Evolutionary conservation across 2,113 vertebrate species (phyloP), one percentile per base, ranked within the genome.

Genomic region (Loxodonta africana): DNA sequence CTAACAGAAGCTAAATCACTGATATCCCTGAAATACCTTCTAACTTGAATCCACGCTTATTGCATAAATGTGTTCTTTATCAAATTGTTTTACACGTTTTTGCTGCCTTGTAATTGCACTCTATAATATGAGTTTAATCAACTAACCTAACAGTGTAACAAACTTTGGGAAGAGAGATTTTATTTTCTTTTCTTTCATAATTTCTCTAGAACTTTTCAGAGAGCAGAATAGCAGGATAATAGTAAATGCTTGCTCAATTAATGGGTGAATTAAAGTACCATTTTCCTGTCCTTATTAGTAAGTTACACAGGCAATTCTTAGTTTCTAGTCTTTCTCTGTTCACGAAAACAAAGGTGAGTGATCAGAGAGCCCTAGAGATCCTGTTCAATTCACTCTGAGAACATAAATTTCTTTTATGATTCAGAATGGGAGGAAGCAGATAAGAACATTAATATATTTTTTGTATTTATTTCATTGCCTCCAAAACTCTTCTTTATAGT

Each of bases 401-500:
- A 71, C 30, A 90, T 80, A 84, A 51, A 21, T 95, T 91, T 88
- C 48, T 69, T 93, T 93, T 81, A 71, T 94, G 83, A 93, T 76
- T 93, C 37, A 83, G 76, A 81, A 87, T 83, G 62, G 51, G 73
- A 89, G n/a, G 78, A 92, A 94, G 17, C 28, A 20, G 33, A 92
- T 95, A 10, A 62, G 73, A 89, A 92, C 86, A 96, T 85, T 95
- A 80, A 96, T 91, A 67, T 37, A 33, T 33, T 71, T 96, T 92
- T 96, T 57, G 21, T 88, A 69, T 84, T 93, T 77, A 78, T 82
- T 86, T 91, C 46, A 73, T 92, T 96, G 85, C 94, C 92, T 57
- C 51, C 81, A 92, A 86, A 88, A 48, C 82, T 94, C 73, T 65
- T 77, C 76, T 96, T 94, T 46, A 25, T 41, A 30, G 37, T 60